phyloP scores from a whole-genome alignment of 1,140 invertebrate genomes.

The Lepidurus arcticus region DNA sequence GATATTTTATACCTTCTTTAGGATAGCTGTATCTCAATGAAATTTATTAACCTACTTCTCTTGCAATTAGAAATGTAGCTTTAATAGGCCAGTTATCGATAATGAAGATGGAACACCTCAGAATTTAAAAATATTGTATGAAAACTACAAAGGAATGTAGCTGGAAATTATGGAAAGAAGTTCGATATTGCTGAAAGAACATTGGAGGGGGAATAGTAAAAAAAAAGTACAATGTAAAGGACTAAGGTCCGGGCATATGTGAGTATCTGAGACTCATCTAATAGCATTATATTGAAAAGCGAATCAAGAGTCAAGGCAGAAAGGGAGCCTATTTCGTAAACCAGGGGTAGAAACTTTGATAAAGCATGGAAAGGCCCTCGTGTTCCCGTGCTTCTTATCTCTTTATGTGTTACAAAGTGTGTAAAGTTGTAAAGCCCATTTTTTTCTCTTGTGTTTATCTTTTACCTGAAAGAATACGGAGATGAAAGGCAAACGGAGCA shows the following conservation, averaged over 20 bases:
- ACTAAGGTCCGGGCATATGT: not conserved
- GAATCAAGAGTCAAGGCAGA: not conserved
- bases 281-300: conserved; percentile 8
- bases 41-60: too few species aligned
- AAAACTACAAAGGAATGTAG: too few species aligned
- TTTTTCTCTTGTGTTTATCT: not conserved
- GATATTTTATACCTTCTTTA: too few species aligned
- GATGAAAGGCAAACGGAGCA: not conserved
- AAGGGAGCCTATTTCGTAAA: not conserved
- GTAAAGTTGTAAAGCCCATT: not conserved
- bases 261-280: not conserved
- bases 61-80: too few species aligned
- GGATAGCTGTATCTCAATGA: too few species aligned
- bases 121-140: too few species aligned
- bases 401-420: not conserved
- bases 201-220: too few species aligned
- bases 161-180: too few species aligned
- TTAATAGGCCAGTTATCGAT: too few species aligned
- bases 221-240: too few species aligned
- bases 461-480: conserved; percentile 1
- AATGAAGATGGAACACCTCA: too few species aligned
- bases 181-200: too few species aligned
- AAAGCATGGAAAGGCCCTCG: conserved; percentile 6
- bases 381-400: not conserved
- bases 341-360: conserved; percentile 6